Base-by-base conservation (phyloP, 2,113 vertebrate genomes). In the Lota lota region DNA sequence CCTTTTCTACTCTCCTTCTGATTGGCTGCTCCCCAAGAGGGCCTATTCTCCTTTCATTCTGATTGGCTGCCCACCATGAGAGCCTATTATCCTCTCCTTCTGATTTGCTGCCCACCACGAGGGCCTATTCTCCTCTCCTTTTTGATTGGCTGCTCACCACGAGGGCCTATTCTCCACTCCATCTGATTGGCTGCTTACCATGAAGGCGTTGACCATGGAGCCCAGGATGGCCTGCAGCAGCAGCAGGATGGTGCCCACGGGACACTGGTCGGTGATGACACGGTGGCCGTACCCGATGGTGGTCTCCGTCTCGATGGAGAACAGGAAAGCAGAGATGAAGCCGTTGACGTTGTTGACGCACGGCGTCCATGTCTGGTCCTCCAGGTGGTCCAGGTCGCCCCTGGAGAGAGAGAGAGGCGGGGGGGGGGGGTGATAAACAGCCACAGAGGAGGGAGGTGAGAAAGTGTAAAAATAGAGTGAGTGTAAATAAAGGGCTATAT, bases 201-300 rank as follows among this genome's bases (percentile, higher is more conserved):
- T 98, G 90, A 98, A 98, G 82, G 97, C 96, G 2, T 99, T 99
- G 83, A 98, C 97, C 95, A 99, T 98, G 59, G 96, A 98, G 61
- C 97, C 97, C 87, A 99, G 90, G 83, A 99, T 98, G 81, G 97
- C 96, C 65, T 98, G 97, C 33, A 99, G 91, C 77, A 99, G 88
- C 75, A 99, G 92, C 73, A 99, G 90, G 82, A 95, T 93, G 75
- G 96, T 99, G 67, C 97, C 97, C 81, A 97, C 96, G 0, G 97
- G 97, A 62, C 97, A 99, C 87, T 94, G 92, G 90, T 99, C 97
- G 0, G 96, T 98, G 90, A 99, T 99, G 87, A 98, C 96, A 0
- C 96, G 92, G 90, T 97, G 91, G 17, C 97, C 96, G 14, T 99
- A 99, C 69, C 97, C 97, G 2, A 98, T 99, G 82, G 96, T 97